These are phyloP conservation scores for Lampris megalopsis DNA, from an alignment of 2,113 vertebrate species.

Conservation along the genomic window DNA sequence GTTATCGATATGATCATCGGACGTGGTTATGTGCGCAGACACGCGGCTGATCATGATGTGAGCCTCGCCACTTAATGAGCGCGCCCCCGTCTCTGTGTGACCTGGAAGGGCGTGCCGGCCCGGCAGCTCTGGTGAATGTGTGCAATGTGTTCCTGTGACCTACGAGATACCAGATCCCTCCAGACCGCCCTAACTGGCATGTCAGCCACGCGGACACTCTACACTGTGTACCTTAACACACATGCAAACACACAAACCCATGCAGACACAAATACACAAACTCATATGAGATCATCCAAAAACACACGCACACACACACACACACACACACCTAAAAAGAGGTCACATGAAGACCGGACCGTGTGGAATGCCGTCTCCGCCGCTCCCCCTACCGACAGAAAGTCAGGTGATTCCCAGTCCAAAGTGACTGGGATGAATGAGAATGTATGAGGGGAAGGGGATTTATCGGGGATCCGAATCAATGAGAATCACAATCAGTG, in stretches of 20 bases:
- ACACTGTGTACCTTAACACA: conserved; percentile 29
- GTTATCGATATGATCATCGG: no score
- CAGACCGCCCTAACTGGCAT: conserved; percentile 54
- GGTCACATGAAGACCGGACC: conserved; percentile 43
- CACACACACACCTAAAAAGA: conserved; percentile 15
- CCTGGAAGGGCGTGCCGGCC: not conserved
- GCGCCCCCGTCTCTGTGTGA: conserved; percentile 14
- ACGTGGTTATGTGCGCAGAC: no score
- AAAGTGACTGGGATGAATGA: not conserved
- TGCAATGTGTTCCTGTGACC: conserved; percentile 59
- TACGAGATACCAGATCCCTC: conserved; percentile 60
- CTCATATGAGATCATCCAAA: conserved; percentile 1
- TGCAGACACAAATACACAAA: not conserved
- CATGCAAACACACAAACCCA: conserved; percentile 26
- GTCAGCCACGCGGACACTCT: conserved; percentile 58
- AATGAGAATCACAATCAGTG: no score
- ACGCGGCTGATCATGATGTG: no score
- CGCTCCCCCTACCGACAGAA: conserved; percentile 8
- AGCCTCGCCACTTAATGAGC: no score
- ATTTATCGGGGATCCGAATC: no score
- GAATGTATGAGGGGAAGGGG: no score
- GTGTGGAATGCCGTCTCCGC: conserved; percentile 39
- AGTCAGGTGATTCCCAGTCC: not conserved
- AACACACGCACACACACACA: not conserved
- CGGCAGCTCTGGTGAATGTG: conserved; percentile 36